Base-by-base conservation (phyloP, 1,140 invertebrate genomes). In the Hylaeus anthracinus region DNA sequence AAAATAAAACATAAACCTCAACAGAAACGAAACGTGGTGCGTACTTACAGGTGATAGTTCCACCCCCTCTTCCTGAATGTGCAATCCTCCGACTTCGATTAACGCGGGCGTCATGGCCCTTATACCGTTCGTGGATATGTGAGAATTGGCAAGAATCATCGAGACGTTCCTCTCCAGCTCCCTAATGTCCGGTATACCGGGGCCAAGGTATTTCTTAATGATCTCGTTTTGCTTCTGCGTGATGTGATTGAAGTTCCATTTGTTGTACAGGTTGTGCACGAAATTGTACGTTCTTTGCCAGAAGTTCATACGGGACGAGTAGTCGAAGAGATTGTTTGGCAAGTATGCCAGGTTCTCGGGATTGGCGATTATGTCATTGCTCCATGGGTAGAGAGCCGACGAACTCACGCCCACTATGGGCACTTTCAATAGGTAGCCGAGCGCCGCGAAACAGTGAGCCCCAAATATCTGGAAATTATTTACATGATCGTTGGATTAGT, bases 51-150 rank as follows among this genome's bases (percentile, higher is more conserved):
- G 26, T 0, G 83, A 43, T 26, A 91, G 70, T 61, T 88, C 74
- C 1, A 83, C 37, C 4, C 53, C 81, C 1, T 91, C 86, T 1
- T 93, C 88, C 5, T 90, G 84, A 3, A 94, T 86, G 79, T 95
- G 95, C 4, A 96, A 84, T n/a, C 95, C 95, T 9, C 94, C 95
- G 37, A 96, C 93, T 90, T 95, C 95, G 5, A 95, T 85, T 1
- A 95, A 84, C 48, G 92, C 93, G 0, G 94, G 94, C 2, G 92
- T 89, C 14, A 89, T 88, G 0, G 94, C 93, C 58, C 92, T 91
- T 0, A 94, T 89, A 4, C 92, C 91, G 79, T 93, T 94, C 5
- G 95, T 67, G 2, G 92, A 88, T 67, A 94, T 94, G 90, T 96
- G 94, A n/a, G 93, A 92, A 88, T 96, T 96, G 0, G 94, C 89